phyloP scores from a whole-genome alignment of 2,113 vertebrate species.

The Corapipo altera region DNA sequence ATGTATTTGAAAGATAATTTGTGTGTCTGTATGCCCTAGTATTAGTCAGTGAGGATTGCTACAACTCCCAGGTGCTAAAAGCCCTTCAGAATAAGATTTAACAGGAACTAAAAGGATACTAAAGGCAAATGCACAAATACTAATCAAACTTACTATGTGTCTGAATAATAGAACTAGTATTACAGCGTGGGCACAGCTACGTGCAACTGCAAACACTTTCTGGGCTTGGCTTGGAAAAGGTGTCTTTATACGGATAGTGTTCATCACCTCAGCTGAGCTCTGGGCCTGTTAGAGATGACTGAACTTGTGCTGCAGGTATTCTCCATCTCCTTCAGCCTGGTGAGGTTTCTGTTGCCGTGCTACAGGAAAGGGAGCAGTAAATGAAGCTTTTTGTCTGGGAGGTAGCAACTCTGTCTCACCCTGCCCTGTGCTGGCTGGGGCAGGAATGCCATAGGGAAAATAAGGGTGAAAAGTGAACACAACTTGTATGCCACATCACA shows the following conservation, averaged over 20 bases:
- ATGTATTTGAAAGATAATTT: not conserved
- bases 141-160: not conserved
- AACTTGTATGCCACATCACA: fast-evolving
- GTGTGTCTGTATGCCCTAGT: not conserved
- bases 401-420: not conserved
- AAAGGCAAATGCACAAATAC: not conserved
- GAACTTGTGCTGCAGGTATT: not conserved
- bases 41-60: not conserved
- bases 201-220: not conserved
- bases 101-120: not conserved
- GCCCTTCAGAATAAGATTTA: not conserved
- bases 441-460: not conserved
- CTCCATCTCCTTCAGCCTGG: not conserved
- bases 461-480: not conserved
- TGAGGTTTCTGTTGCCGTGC: not conserved
- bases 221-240: not conserved
- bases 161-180: not conserved
- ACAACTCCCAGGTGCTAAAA: not conserved
- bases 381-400: not conserved
- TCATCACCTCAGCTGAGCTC: not conserved
- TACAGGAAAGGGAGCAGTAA: not conserved
- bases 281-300: not conserved
- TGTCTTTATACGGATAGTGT: not conserved
- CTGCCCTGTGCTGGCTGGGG: not conserved
- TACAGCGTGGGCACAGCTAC: fast-evolving